Conservation (phyloP, 1,140 invertebrate genomes). For the Chymomyza costata region DNA sequence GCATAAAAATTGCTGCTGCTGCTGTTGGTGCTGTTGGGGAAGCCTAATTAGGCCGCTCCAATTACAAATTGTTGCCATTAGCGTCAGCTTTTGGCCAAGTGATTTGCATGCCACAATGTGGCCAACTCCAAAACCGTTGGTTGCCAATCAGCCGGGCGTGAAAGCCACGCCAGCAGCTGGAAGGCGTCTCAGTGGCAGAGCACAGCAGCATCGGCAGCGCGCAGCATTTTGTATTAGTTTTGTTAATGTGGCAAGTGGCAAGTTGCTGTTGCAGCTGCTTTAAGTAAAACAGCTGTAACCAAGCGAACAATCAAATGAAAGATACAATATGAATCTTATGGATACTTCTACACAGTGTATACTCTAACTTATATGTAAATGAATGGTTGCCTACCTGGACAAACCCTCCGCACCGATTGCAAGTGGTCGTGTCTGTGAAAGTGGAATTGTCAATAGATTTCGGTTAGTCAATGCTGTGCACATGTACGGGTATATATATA, state of each 20-base stretch:
- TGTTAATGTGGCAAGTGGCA: constrained; percentile 43
- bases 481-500: constrained; percentile 18
- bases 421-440: constrained; percentile 79
- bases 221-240: constrained; percentile 55
- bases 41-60: constrained; percentile 49
- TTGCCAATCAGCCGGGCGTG: constrained; percentile 38
- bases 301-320: no score
- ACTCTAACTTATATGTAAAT: constrained; percentile 21
- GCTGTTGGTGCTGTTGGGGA: constrained; percentile 23
- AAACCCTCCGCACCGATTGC: constrained; percentile 76
- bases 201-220: constrained; percentile 25
- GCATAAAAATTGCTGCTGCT: constrained; percentile 23
- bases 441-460: constrained; percentile 76
- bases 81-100: constrained; percentile 54
- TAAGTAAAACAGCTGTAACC: constrained; percentile 18
- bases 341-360: no score
- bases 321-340: constrained; percentile 17
- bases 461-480: constrained; percentile 73
- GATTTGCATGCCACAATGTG: constrained; percentile 63
- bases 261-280: constrained; percentile 37
- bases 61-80: constrained; percentile 67
- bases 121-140: constrained; percentile 6
- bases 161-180: constrained; percentile 37
- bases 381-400: constrained; percentile 67
- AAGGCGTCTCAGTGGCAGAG: constrained; percentile 26